These are phyloP conservation scores for Acipenser oxyrinchus DNA, from an alignment of 2,797 vertebrate genomes.

Conservation along the genomic window DNA sequence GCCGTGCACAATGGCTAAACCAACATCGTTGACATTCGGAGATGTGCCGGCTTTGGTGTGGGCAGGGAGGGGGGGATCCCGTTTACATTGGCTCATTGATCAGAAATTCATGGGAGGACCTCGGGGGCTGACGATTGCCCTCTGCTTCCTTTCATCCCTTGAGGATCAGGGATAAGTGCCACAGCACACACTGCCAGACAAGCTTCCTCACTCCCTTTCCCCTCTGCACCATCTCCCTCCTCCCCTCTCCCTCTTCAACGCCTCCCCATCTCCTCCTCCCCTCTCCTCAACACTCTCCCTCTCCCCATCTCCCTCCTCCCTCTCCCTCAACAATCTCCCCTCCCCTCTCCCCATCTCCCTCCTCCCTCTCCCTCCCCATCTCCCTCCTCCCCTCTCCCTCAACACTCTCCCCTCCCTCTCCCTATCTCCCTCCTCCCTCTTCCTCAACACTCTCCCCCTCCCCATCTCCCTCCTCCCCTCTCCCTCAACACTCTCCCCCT, in stretches of 20 bases:
- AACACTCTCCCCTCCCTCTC: not conserved
- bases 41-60: constrained; percentile 50
- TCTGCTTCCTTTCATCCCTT: constrained; percentile 34
- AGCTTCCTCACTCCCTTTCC: not conserved
- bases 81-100: constrained; percentile 45
- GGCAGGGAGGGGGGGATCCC: not conserved
- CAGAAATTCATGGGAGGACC: constrained; percentile 51
- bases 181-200: not conserved
- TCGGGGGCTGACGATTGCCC: constrained; percentile 39
- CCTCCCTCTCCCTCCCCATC: not conserved
- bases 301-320: not conserved
- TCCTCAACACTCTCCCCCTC: not conserved
- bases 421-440: not conserved
- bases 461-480: not conserved
- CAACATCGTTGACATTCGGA: constrained; percentile 80
- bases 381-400: not conserved
- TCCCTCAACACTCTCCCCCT: not conserved
- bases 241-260: not conserved
- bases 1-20: constrained; percentile 91
- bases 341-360: not conserved
- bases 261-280: not conserved
- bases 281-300: not conserved
- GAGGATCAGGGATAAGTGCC: not conserved
- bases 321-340: not conserved
- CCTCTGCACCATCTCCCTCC: not conserved